These are phyloP conservation scores for Bilobella aurantiaca DNA, from an alignment of 1,140 invertebrate species.

Conservation along the genomic window DNA sequence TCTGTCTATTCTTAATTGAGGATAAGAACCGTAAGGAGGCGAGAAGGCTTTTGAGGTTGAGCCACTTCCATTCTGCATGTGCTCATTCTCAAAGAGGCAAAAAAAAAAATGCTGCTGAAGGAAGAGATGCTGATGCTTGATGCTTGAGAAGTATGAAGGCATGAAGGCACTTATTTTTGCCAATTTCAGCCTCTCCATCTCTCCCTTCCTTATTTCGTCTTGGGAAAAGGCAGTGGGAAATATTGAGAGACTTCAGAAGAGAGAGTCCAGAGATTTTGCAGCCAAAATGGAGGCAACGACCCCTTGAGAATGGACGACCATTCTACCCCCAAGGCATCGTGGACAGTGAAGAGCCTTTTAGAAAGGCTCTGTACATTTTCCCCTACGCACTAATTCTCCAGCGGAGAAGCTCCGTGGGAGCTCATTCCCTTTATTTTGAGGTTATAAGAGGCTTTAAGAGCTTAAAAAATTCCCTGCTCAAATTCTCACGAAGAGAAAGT, in stretches of 20 bases:
- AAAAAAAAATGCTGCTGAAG: too few species aligned
- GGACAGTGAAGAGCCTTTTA: too few species aligned
- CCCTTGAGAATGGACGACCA: neutral
- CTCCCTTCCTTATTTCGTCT: neutral
- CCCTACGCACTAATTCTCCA: too few species aligned
- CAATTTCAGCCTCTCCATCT: neutral
- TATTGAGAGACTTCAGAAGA: neutral
- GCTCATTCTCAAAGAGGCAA: neutral
- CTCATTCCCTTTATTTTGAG: too few species aligned
- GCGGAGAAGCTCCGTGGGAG: too few species aligned
- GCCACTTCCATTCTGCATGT: conserved; percentile 4
- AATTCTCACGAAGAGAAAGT: too few species aligned
- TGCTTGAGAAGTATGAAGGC: neutral
- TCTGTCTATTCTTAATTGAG: neutral
- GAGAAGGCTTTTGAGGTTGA: conserved; percentile 2
- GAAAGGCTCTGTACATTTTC: too few species aligned
- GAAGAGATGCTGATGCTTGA: too few species aligned
- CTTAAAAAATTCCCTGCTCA: too few species aligned
- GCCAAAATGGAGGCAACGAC: neutral
- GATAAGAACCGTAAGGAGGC: neutral
- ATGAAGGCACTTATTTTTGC: neutral
- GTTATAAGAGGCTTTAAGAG: too few species aligned
- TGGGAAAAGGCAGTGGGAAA: neutral
- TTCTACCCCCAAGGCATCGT: too few species aligned
- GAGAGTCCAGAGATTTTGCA: neutral